Evolutionary conservation across 2,888 invertebrate genomes (phyloP).

Genomic region (Apodemia duryi): DNA sequence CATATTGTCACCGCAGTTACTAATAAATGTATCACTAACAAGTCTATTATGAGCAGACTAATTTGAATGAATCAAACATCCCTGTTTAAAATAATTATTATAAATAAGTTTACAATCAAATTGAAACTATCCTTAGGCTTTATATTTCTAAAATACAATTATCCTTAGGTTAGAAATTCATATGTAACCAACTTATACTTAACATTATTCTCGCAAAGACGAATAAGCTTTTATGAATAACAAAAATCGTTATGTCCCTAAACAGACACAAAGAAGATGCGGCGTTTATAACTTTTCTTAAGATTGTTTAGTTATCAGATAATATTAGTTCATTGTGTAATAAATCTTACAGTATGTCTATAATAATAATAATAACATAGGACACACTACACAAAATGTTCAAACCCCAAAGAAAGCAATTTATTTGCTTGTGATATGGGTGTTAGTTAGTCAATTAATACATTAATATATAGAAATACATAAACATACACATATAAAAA

Average conservation of each 20-base stretch:
- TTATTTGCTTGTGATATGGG: too few relatives aligned
- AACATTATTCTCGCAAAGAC: slow-evolving; percentile 13
- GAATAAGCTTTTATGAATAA: slow-evolving; percentile 20
- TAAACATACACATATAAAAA: too few relatives aligned
- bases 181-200: slow-evolving; percentile 20
- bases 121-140: slow-evolving; percentile 26
- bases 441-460: too few relatives aligned
- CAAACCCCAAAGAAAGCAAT: too few relatives aligned
- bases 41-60: slow-evolving; percentile 38
- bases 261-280: too few relatives aligned
- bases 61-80: slow-evolving; percentile 62
- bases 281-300: too few relatives aligned
- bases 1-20: slow-evolving; percentile 42
- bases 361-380: too few relatives aligned
- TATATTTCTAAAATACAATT: slow-evolving; percentile 22
- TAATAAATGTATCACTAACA: slow-evolving; percentile 37
- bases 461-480: too few relatives aligned
- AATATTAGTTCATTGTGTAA: too few relatives aligned
- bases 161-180: slow-evolving; percentile 27
- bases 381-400: too few relatives aligned
- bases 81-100: slow-evolving; percentile 47
- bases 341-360: too few relatives aligned
- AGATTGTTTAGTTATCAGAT: too few relatives aligned
- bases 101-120: slow-evolving; percentile 28
- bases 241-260: slow-evolving; percentile 8